These are phyloP conservation scores for Probaryconus sp. DNA, from an alignment of 1,140 invertebrate genomes.

Conservation along the genomic window DNA sequence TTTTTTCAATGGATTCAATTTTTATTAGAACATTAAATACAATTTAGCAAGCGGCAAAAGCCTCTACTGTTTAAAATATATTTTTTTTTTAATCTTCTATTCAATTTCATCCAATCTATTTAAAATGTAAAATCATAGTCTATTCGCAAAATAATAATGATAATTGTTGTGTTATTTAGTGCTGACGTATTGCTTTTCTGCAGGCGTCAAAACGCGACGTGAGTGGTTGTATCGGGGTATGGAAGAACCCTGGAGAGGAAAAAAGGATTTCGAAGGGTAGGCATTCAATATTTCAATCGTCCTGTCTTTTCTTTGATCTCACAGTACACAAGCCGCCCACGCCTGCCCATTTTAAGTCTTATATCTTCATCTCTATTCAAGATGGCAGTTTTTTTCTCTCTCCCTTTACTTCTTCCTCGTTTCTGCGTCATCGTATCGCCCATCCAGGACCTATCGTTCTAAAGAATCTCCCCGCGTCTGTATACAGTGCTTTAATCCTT, in stretches of 20 bases:
- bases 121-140: too few species aligned
- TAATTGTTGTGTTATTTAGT: slow-evolving; percentile 27
- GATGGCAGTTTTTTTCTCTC: slow-evolving; percentile 62
- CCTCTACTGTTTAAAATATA: too few species aligned
- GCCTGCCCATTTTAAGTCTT: slow-evolving; percentile 64
- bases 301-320: slow-evolving; percentile 67
- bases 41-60: too few species aligned
- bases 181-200: slow-evolving; percentile 51
- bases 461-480: slow-evolving; percentile 54
- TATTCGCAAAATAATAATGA: too few species aligned
- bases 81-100: too few species aligned
- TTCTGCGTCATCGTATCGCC: slow-evolving; percentile 17
- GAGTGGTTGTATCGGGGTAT: slow-evolving; percentile 34
- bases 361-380: slow-evolving; percentile 69
- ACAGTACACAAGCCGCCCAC: slow-evolving; percentile 68
- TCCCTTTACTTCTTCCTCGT: slow-evolving; percentile 49
- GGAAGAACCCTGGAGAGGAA: slow-evolving; percentile 19
- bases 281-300: slow-evolving; percentile 70
- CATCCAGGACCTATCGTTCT: slow-evolving; percentile 50
- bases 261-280: slow-evolving; percentile 64
- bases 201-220: slow-evolving; percentile 54
- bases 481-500: slow-evolving; percentile 57
- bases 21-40: too few species aligned
- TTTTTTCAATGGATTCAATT: too few species aligned
- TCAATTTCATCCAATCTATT: too few species aligned